These are phyloP conservation scores for Drosophila engyochracea DNA, from an alignment of 2,888 invertebrate species.

Conservation along the genomic window DNA sequence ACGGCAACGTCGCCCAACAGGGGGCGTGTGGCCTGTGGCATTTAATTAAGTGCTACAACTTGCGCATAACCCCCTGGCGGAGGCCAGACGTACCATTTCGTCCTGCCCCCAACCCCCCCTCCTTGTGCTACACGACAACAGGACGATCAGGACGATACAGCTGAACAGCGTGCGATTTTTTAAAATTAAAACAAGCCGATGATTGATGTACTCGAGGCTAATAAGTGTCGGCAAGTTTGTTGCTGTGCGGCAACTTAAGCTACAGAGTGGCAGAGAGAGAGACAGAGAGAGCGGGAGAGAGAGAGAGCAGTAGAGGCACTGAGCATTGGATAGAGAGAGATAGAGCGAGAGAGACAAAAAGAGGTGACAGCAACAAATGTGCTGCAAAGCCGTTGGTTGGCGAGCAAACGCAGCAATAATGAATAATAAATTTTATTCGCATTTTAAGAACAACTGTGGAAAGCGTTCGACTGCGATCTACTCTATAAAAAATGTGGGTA, in stretches of 20 bases:
- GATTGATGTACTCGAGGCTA: slow-evolving; percentile 79
- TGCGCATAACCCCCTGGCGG: slow-evolving; percentile 35
- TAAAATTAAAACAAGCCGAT: slow-evolving; percentile 78
- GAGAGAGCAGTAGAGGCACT: not conserved
- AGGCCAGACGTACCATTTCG: not conserved
- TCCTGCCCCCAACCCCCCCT: too few relatives aligned
- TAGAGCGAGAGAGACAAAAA: not conserved
- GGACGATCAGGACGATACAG: slow-evolving; percentile 14
- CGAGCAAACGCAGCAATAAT: slow-evolving; percentile 3
- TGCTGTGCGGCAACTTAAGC: slow-evolving; percentile 27
- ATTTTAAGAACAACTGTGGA: not conserved
- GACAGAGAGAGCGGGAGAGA: not conserved
- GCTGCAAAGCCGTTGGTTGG: not conserved
- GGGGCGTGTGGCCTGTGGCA: slow-evolving; percentile 56
- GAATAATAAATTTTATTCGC: slow-evolving; percentile 24
- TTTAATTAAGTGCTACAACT: slow-evolving; percentile 76
- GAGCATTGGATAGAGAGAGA: not conserved
- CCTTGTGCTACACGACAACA: not conserved
- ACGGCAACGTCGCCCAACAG: slow-evolving; percentile 28
- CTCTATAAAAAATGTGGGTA: not conserved
- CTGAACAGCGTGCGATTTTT: slow-evolving; percentile 75
- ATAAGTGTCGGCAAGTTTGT: slow-evolving; percentile 69
- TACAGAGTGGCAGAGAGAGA: slow-evolving; percentile 11
- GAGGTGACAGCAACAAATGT: slow-evolving; percentile 7
- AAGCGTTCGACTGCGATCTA: not conserved